Evolutionary conservation across 2,797 vertebrate species (phyloP).

Genomic region (Astyanax mexicanus): DNA sequence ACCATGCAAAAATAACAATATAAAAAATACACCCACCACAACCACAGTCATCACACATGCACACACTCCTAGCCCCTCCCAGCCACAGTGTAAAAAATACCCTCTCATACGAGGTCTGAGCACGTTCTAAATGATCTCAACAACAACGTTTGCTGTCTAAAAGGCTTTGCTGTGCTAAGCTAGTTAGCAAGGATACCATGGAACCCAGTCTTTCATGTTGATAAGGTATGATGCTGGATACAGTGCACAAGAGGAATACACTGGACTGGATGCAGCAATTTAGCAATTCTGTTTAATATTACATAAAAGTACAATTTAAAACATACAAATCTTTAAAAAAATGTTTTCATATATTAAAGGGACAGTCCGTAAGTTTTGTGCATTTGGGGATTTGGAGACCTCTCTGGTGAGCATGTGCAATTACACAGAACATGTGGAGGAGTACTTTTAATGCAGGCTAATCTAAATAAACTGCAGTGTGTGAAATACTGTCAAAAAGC

Average conservation of each 20-base stretch:
- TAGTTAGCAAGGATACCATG: constrained; percentile 45
- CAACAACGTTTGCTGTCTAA: constrained; percentile 19
- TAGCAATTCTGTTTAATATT: not conserved
- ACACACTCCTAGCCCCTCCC: constrained; percentile 33
- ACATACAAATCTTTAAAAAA: too few species aligned
- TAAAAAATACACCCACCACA: constrained; percentile 33
- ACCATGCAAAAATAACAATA: constrained; percentile 60
- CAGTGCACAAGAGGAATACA: constrained; percentile 41
- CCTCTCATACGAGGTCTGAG: constrained; percentile 18
- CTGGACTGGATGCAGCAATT: constrained; percentile 41
- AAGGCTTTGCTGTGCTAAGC: constrained; percentile 27
- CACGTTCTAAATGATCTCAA: too few species aligned
- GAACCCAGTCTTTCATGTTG: constrained; percentile 41
- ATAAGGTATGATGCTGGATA: constrained; percentile 39
- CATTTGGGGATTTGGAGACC: too few species aligned
- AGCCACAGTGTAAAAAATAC: constrained; percentile 49
- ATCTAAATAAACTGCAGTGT: too few species aligned
- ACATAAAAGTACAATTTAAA: constrained; percentile 29
- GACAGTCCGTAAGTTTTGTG: too few species aligned
- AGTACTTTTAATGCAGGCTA: too few species aligned
- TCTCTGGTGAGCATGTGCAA: too few species aligned
- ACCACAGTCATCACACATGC: constrained; percentile 52
- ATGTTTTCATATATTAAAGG: too few species aligned
- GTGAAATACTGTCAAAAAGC: too few species aligned
- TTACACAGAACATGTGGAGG: too few species aligned